Conservation (phyloP, 1,140 invertebrate species). For the Zaprionus taronus region DNA sequence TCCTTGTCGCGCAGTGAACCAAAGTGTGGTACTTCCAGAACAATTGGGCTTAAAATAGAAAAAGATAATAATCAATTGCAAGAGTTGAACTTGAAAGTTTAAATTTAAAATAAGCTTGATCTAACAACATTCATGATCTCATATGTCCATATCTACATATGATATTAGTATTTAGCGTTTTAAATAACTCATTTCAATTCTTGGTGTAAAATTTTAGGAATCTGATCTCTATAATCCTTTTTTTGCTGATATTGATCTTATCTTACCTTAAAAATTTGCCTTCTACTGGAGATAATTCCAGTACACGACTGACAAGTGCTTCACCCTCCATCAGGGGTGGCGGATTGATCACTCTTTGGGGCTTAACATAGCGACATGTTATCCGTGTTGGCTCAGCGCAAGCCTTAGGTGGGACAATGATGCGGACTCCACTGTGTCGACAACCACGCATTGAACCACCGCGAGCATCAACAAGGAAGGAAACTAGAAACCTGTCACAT, state of each 20-base stretch:
- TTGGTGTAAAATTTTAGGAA: too few species aligned
- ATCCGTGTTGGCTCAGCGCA: conserved; percentile 98
- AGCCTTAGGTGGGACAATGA: conserved; percentile 98
- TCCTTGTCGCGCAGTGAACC: conserved; percentile 97
- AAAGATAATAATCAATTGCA: neutral
- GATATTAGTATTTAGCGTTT: too few species aligned
- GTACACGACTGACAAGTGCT: conserved; percentile 96
- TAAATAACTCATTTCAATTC: too few species aligned
- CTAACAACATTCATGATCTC: too few species aligned
- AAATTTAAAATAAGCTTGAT: too few species aligned
- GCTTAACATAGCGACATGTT: conserved; percentile 92
- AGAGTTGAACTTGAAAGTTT: neutral
- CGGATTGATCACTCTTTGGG: conserved; percentile 96
- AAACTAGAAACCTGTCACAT: conserved; percentile 95
- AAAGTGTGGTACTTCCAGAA: conserved; percentile 99
- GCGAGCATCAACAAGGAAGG: conserved; percentile 98
- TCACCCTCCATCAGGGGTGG: conserved; percentile 99
- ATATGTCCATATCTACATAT: too few species aligned
- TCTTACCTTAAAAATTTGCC: conserved; percentile 96
- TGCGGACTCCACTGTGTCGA: conserved; percentile 97
- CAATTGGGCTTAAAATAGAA: conserved; percentile 89
- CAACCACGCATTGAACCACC: conserved; percentile 99
- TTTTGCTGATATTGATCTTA: neutral
- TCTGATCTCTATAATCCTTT: too few species aligned
- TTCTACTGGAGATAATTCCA: conserved; percentile 98